A percentile compares a stretch with the other conserved stretches of the same genome.
Conservation (phyloP, 2,113 vertebrate genomes). For the Laticauda colubrina region DNA sequence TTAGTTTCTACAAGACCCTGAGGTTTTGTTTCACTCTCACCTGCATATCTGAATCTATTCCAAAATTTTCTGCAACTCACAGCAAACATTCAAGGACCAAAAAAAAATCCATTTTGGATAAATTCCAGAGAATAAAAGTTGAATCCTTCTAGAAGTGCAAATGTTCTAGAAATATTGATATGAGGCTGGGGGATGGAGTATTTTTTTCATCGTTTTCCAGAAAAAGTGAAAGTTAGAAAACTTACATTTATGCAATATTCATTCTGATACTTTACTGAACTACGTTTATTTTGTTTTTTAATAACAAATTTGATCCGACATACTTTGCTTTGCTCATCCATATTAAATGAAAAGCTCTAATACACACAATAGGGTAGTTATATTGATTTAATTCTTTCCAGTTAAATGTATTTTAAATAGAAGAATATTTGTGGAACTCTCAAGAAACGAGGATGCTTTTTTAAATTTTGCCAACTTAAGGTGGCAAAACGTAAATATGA, state of each 20-base stretch:
- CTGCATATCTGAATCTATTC: background rate
- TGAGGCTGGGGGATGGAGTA: background rate
- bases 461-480: background rate
- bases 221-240: background rate
- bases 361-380: background rate
- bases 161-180: background rate
- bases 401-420: background rate
- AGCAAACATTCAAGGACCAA: background rate
- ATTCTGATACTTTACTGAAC: background rate
- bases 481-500: background rate
- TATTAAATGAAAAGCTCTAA: background rate
- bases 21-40: background rate
- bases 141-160: background rate
- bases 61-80: background rate
- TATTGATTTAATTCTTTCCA: background rate
- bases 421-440: background rate
- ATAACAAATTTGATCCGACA: background rate
- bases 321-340: background rate
- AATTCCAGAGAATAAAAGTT: background rate
- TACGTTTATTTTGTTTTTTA: background rate
- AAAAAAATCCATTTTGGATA: background rate
- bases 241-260: background rate
- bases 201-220: background rate
- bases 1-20: background rate
- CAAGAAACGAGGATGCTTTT: background rate